Base-by-base conservation (phyloP, 1,140 invertebrate species). In the Panagrolaimus sp. region DNA sequence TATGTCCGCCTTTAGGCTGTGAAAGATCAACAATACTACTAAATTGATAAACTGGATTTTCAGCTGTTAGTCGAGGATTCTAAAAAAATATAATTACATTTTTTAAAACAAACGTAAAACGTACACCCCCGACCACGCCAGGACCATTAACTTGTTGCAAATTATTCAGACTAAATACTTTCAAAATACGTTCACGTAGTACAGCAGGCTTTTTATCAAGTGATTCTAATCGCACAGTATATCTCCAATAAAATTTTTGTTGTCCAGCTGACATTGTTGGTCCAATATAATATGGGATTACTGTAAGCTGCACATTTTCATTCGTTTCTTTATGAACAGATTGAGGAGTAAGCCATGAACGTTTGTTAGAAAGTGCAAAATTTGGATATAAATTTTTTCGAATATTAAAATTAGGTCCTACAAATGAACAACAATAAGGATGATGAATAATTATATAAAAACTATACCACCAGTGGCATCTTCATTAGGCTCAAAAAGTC, bases 271-370 rank as follows among this genome's bases (percentile, higher is more conserved):
- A 51, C 16, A 71, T 62, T 23, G 65, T 77, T 20, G 66, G 46
- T 23, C 75, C 75, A 16, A 77, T 65, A 63, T 77, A 77, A 63
- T 74, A 77, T 13, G 75, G 78, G 16, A 67, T 74, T 25, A 77
- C 71, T 14, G 70, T 72, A 9, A 73, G 67, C 51, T 71, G 66
- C 9, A 77, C 69, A 27, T 64, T 65, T 38, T 77, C 75, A n/a
- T 72, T 74, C 14, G 45, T 51, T 63, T 77, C 69, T 42, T 47
- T 31, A 65, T 77, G 67, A 13, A 71, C 69, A n/a, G 74, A 57
- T 16, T 70, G 69, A 5, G 75, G 75, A 11, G 67, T 67, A 25
- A 77, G 27, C 75, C 75, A 77, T 7, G 72, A 72, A n/a, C 69
- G 45, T 14, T 74, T 48, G 2, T 70, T 63, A 5, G 47, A 45